phyloP scores from a whole-genome alignment of 1,140 invertebrate species.

The Zaprionus taronus region DNA sequence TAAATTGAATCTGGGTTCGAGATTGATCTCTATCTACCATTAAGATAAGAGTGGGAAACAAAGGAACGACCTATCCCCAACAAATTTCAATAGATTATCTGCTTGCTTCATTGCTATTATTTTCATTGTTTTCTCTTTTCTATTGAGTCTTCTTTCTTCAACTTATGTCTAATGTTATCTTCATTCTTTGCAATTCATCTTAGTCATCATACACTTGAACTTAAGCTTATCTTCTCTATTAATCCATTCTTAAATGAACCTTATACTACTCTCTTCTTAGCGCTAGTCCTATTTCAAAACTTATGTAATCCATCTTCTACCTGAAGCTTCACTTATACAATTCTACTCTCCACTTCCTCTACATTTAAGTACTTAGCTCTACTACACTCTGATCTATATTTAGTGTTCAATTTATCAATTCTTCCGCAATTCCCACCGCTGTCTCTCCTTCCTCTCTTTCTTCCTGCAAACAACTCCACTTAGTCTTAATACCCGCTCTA shows the following conservation, averaged over 20 bases:
- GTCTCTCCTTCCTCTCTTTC: neutral
- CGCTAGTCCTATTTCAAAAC: neutral
- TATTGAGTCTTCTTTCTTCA: neutral
- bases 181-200: neutral
- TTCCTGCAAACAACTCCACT: neutral
- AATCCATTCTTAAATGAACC: too few relatives aligned
- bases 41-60: neutral
- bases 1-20: neutral
- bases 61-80: neutral
- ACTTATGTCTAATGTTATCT: neutral
- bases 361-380: neutral
- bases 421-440: neutral
- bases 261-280: neutral
- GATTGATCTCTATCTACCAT: neutral
- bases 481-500: conserved; percentile 2
- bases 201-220: neutral
- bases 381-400: neutral
- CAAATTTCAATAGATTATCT: too few relatives aligned
- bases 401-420: neutral
- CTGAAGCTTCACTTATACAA: neutral
- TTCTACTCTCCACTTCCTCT: neutral
- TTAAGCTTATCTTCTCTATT: neutral
- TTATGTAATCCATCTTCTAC: neutral
- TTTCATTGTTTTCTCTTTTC: neutral
- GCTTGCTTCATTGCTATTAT: neutral